Percentiles rank a stretch among this genome's conserved stretches.
These are phyloP conservation scores for Sorex fumeus DNA, from an alignment of 2,113 vertebrate species.

Conservation along the genomic window DNA sequence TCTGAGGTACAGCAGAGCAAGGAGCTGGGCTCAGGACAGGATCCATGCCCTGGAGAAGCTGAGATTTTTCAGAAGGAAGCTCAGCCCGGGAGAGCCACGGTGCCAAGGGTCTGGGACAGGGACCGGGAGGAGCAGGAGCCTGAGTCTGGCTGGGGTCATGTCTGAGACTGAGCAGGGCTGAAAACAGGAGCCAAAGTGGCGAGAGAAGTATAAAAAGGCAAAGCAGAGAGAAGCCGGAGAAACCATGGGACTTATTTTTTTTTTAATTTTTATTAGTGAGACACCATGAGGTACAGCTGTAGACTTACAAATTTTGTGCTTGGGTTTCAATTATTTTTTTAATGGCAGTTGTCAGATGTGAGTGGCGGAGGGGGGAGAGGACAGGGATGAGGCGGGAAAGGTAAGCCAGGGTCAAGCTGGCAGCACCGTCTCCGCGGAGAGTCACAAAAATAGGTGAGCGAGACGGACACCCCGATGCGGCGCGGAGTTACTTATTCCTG, in stretches of 20 bases:
- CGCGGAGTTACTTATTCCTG: not conserved
- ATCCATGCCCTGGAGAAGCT: constrained; percentile 63
- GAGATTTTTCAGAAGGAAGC: constrained; percentile 22
- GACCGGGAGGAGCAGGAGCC: too few species aligned
- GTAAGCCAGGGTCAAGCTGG: too few species aligned
- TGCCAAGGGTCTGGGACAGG: too few species aligned
- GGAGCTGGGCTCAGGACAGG: not conserved
- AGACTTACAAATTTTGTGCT: too few species aligned
- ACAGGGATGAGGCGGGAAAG: not conserved
- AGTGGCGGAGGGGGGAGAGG: not conserved
- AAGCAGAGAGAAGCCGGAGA: not conserved
- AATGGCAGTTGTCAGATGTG: not conserved
- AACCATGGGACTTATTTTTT: not conserved
- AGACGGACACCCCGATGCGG: fast-evolving
- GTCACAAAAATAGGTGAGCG: not conserved
- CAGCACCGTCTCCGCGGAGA: not conserved
- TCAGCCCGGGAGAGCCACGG: not conserved
- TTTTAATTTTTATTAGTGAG: too few species aligned
- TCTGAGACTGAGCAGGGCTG: not conserved
- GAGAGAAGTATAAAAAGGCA: not conserved
- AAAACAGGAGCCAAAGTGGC: not conserved
- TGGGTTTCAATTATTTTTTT: too few species aligned
- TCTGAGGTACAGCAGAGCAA: constrained; percentile 16
- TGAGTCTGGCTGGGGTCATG: too few species aligned
- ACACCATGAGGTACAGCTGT: too few species aligned